phyloP scores from a whole-genome alignment of 53 echinoderm and acorn worm species.

The Astropecten irregularis region DNA sequence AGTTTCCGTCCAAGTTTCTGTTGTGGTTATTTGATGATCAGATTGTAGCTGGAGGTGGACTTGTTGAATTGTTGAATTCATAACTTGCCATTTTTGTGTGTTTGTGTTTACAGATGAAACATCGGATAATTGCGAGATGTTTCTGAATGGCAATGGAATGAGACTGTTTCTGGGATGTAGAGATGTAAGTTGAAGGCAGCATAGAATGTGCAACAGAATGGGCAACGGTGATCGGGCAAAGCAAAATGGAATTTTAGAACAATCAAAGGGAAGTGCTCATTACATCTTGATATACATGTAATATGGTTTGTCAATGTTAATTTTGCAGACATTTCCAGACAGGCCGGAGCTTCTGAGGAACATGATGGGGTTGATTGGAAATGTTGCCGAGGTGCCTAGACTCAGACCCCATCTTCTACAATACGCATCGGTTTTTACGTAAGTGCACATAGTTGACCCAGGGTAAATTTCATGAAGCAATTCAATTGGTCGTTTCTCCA shows the following conservation, averaged over 20 bases:
- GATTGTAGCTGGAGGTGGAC: no score
- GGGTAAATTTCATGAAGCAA: background rate
- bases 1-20: background rate
- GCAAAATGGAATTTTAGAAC: background rate
- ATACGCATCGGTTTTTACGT: conserved; percentile 84
- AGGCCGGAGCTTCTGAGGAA: conserved; percentile 88
- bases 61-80: no score
- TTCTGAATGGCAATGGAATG: conserved; percentile 77
- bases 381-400: conserved; percentile 89
- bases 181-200: conserved; percentile 71
- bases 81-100: no score
- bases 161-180: conserved; percentile 73
- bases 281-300: no score
- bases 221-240: background rate
- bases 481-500: background rate
- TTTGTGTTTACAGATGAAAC: conserved; percentile 83
- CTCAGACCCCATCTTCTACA: conserved; percentile 69
- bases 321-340: conserved; percentile 73
- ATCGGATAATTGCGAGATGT: conserved; percentile 87
- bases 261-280: no score
- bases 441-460: conserved; percentile 13
- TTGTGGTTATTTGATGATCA: no score
- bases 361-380: conserved; percentile 99
- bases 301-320: no score
- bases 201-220: background rate